phyloP scores from a whole-genome alignment of 1,140 invertebrate species.

The Ceratina australensis region DNA sequence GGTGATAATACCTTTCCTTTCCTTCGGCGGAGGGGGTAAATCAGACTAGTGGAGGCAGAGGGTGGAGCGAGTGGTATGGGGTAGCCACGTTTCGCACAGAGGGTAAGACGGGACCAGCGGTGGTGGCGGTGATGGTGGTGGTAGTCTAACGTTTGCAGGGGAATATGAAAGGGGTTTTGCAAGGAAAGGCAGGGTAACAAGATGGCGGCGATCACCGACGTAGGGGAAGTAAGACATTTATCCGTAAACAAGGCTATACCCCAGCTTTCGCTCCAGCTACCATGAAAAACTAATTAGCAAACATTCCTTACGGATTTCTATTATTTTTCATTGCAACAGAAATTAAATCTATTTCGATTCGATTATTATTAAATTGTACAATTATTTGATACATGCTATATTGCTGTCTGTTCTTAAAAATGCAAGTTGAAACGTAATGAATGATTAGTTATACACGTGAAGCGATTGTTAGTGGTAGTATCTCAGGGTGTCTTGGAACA shows the following conservation, averaged over 20 bases:
- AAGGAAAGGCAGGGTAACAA: slow-evolving; percentile 73
- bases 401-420: too few species aligned
- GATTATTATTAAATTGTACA: too few species aligned
- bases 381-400: too few species aligned
- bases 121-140: slow-evolving; percentile 57
- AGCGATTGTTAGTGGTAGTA: not conserved
- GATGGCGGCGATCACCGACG: slow-evolving; percentile 68
- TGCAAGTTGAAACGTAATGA: too few species aligned
- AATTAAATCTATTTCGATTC: not conserved
- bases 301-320: slow-evolving; percentile 1
- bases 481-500: not conserved
- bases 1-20: slow-evolving; percentile 42
- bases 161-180: slow-evolving; percentile 63
- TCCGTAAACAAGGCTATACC: slow-evolving; percentile 53
- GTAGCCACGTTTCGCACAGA: slow-evolving; percentile 61
- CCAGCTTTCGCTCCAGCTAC: slow-evolving; percentile 19
- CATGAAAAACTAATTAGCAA: slow-evolving; percentile 37
- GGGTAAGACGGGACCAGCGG: slow-evolving; percentile 69
- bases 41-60: slow-evolving; percentile 59
- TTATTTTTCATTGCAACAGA: not conserved
- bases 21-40: slow-evolving; percentile 57
- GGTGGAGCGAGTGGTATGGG: slow-evolving; percentile 64
- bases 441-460: not conserved
- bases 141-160: slow-evolving; percentile 67
- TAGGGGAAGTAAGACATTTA: slow-evolving; percentile 74